Percentiles rank a stretch among this genome's conserved stretches.
These are phyloP conservation scores for Scrobipalpa atriplicella DNA, from an alignment of 2,888 invertebrate species.

Conservation along the genomic window DNA sequence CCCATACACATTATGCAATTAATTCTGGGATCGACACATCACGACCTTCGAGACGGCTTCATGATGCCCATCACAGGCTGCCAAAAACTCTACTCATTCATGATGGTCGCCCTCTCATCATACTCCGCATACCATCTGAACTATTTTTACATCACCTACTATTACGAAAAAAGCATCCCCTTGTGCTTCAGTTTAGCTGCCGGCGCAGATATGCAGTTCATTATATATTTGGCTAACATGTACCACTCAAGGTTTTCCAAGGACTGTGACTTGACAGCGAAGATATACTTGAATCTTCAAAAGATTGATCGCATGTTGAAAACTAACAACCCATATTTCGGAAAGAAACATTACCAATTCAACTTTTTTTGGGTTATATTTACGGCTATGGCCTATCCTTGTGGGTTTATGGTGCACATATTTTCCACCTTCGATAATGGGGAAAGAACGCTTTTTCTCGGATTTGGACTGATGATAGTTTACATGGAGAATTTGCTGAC, in stretches of 20 bases:
- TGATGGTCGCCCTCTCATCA: background rate
- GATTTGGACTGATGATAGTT: slow-evolving; percentile 33
- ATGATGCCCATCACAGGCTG: background rate
- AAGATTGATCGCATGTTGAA: slow-evolving; percentile 33
- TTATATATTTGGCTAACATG: background rate
- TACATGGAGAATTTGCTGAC: slow-evolving; percentile 44
- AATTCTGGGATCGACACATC: slow-evolving; percentile 8
- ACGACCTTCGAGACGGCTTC: slow-evolving; percentile 13
- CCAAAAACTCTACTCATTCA: slow-evolving; percentile 20
- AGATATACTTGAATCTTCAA: slow-evolving; percentile 16
- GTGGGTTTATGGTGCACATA: slow-evolving; percentile 37
- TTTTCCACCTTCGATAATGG: slow-evolving; percentile 37
- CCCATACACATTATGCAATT: slow-evolving; percentile 14
- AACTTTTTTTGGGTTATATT: slow-evolving; percentile 35
- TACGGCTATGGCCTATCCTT: slow-evolving; percentile 34
- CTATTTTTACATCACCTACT: background rate
- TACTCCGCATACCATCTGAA: slow-evolving; percentile 2
- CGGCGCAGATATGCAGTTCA: slow-evolving; percentile 9
- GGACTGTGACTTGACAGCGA: background rate
- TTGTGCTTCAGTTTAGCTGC: slow-evolving; percentile 13
- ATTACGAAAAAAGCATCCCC: background rate
- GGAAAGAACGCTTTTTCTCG: slow-evolving; percentile 34
- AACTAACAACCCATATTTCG: slow-evolving; percentile 35
- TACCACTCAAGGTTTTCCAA: background rate
- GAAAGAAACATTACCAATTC: slow-evolving; percentile 36